These are phyloP conservation scores for Cerceris rybyensis DNA, from an alignment of 2,888 invertebrate genomes.

Conservation along the genomic window DNA sequence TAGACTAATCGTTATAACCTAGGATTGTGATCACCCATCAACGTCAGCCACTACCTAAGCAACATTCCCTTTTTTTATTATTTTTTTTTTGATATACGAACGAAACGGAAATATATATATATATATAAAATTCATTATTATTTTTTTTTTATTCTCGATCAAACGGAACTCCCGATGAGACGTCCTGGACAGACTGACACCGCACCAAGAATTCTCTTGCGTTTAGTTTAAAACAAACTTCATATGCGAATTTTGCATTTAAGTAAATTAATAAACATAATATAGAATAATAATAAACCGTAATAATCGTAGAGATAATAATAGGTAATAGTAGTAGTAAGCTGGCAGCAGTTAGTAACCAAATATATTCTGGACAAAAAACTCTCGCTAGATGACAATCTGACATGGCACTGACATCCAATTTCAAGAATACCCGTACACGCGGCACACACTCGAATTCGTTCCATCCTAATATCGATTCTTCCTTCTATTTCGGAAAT, in stretches of 20 bases:
- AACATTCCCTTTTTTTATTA: constrained; percentile 67
- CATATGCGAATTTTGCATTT: constrained; percentile 69
- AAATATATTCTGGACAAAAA: constrained; percentile 72
- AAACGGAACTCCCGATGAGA: constrained; percentile 50
- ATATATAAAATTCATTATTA: constrained; percentile 45
- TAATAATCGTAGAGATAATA: constrained; percentile 76
- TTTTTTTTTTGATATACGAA: constrained; percentile 60
- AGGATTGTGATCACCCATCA: constrained; percentile 82
- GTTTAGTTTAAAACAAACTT: constrained; percentile 50
- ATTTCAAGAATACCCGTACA: constrained; percentile 64
- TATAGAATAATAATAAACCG: constrained; percentile 78
- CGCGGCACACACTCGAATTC: constrained; percentile 58
- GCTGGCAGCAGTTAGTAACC: constrained; percentile 81
- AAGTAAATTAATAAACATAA: constrained; percentile 80
- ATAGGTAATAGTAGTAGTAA: constrained; percentile 76
- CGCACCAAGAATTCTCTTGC: constrained; percentile 75
- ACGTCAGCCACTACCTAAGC: constrained; percentile 80
- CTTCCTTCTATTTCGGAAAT: constrained; percentile 29
- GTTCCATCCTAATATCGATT: constrained; percentile 36
- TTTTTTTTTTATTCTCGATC: constrained; percentile 14
- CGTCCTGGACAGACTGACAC: constrained; percentile 71
- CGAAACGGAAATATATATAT: constrained; percentile 67
- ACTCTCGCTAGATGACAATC: constrained; percentile 77
- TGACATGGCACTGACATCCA: constrained; percentile 80
- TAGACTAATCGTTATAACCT: constrained; percentile 81